Conservation (phyloP, 2,113 vertebrate species). For the Heterochromis multidens region DNA sequence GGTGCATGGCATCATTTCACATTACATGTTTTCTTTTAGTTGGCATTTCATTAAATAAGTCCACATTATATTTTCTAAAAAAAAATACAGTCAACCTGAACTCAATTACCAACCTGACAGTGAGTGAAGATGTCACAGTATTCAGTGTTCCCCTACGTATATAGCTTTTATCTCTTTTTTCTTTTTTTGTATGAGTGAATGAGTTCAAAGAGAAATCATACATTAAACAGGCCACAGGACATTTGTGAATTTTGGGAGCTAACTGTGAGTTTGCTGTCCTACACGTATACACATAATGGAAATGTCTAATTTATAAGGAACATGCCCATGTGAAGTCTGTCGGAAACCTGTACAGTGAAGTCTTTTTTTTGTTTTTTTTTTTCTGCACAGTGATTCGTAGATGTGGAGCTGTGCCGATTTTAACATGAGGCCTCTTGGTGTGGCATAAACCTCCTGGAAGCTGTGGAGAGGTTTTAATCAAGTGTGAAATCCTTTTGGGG, state of each 20-base stretch:
- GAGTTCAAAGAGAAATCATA: slow-evolving; percentile 5
- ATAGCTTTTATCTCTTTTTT: slow-evolving; percentile 8
- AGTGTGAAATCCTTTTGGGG: slow-evolving; percentile 75
- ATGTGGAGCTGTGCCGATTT: slow-evolving; percentile 10
- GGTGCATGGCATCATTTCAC: slow-evolving; percentile 14
- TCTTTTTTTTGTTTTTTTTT: not conserved
- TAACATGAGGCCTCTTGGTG: slow-evolving; percentile 50
- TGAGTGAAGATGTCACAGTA: not conserved
- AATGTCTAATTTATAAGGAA: slow-evolving; percentile 13
- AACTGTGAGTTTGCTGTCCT: not conserved
- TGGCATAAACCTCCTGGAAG: slow-evolving; percentile 68
- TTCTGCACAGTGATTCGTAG: slow-evolving; percentile 15
- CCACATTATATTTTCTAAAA: slow-evolving; percentile 24
- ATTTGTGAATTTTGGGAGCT: not conserved
- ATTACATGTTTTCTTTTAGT: slow-evolving; percentile 41
- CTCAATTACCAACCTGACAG: slow-evolving; percentile 33
- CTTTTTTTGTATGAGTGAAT: not conserved
- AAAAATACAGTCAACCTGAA: slow-evolving; percentile 28
- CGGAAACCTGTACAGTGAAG: slow-evolving; percentile 2
- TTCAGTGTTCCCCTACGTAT: slow-evolving; percentile 11
- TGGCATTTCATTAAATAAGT: slow-evolving; percentile 27
- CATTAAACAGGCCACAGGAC: not conserved
- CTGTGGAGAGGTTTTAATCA: slow-evolving; percentile 73
- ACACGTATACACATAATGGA: not conserved
- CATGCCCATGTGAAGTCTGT: slow-evolving; percentile 12